phyloP scores from a whole-genome alignment of 1,140 invertebrate genomes.

The Stegodyphus mimosarum region DNA sequence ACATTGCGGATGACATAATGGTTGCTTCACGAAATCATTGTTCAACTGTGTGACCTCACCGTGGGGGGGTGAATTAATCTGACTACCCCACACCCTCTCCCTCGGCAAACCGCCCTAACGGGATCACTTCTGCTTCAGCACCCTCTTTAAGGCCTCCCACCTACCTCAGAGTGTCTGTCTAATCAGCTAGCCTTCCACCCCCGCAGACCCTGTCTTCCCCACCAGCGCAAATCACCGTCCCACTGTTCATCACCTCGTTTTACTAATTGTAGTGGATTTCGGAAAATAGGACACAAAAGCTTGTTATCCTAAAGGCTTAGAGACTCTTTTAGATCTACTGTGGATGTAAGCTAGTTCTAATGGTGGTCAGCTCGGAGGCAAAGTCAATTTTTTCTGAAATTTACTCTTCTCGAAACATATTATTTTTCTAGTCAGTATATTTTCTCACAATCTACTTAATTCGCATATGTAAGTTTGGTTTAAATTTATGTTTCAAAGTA shows the following conservation, averaged over 20 bases:
- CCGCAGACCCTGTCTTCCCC: no score
- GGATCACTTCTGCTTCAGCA: slow-evolving; percentile 52
- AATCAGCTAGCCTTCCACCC: background rate
- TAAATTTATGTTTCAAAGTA: no score
- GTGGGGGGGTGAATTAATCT: slow-evolving; percentile 43
- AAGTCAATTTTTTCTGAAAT: no score
- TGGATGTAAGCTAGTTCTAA: no score
- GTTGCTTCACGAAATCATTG: slow-evolving; percentile 45
- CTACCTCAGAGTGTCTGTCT: background rate
- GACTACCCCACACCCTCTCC: slow-evolving; percentile 2
- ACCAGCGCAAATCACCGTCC: no score
- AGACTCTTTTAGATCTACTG: no score
- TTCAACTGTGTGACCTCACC: slow-evolving; percentile 52
- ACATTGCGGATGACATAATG: slow-evolving; percentile 44
- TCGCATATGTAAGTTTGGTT: no score
- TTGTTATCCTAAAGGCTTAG: no score
- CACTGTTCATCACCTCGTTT: slow-evolving; percentile 16
- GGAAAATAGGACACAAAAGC: background rate
- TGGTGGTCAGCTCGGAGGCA: no score
- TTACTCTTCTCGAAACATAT: no score
- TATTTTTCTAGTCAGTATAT: no score
- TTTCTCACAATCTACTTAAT: no score
- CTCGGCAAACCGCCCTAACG: slow-evolving; percentile 34
- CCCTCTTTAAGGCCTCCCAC: slow-evolving; percentile 23
- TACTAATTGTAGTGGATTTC: slow-evolving; percentile 44